phyloP scores from a whole-genome alignment of 2,888 invertebrate species.

The Sphaeridia pumilis region DNA sequence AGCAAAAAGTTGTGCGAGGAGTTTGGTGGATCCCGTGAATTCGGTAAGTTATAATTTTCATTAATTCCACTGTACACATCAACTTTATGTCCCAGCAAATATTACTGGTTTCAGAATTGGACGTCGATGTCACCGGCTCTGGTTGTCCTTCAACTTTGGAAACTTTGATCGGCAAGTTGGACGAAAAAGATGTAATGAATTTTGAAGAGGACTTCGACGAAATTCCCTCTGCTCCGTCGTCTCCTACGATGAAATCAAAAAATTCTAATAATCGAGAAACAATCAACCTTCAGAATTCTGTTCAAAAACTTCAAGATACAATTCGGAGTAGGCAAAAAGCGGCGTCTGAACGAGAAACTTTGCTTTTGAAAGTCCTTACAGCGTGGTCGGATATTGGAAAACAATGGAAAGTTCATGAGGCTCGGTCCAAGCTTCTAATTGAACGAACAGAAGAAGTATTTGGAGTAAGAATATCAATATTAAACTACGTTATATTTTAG shows the following conservation, averaged over 20 bases:
- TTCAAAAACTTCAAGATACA: constrained; percentile 25
- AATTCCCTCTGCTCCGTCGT: no score
- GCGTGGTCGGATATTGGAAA: constrained; percentile 27
- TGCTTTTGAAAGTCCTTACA: constrained; percentile 25
- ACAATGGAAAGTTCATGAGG: constrained; percentile 32
- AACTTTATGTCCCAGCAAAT: not conserved
- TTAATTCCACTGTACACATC: not conserved
- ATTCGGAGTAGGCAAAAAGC: constrained; percentile 20
- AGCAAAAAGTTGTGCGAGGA: no score
- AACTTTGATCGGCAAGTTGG: no score
- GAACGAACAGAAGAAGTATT: no score
- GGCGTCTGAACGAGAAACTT: constrained; percentile 18
- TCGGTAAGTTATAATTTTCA: not conserved
- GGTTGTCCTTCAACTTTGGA: no score
- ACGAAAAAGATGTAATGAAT: no score
- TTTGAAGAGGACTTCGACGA: no score
- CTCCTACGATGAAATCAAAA: no score
- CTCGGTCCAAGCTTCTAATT: constrained; percentile 15
- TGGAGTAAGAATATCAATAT: no score
- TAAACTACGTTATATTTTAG: no score
- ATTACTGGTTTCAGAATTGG: not conserved
- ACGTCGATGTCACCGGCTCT: not conserved
- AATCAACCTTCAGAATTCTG: constrained; percentile 20
- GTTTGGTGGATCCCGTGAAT: not conserved
- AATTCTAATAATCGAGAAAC: no score